Percentiles rank a stretch among this genome's conserved stretches.
Evolutionary conservation across 1,140 invertebrate species (phyloP).

Genomic region (Zaprionus nigranus): DNA sequence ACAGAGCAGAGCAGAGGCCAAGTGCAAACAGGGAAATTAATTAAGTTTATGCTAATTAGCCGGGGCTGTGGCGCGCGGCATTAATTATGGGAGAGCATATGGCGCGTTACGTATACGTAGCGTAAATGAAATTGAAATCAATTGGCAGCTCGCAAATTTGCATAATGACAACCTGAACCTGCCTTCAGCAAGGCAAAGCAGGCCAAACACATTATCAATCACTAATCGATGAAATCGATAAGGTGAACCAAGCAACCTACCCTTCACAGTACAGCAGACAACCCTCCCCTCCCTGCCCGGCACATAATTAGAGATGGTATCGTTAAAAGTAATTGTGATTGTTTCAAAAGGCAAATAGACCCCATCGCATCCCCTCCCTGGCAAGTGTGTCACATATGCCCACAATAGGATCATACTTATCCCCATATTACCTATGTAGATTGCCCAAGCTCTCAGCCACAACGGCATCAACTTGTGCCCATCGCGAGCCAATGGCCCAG

Average conservation of each 20-base stretch:
- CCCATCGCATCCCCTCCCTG: neutral
- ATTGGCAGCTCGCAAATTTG: conserved; percentile 61
- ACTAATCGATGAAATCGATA: conserved; percentile 77
- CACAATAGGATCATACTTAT: conserved; percentile 3
- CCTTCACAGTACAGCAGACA: neutral
- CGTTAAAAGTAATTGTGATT: conserved; percentile 13
- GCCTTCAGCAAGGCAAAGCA: conserved; percentile 48
- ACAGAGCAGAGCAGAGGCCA: conserved; percentile 1
- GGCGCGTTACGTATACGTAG: conserved; percentile 55
- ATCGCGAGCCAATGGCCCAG: neutral
- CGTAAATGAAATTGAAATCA: conserved; percentile 71
- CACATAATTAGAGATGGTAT: conserved; percentile 17
- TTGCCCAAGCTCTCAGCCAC: neutral
- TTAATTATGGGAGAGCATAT: conserved; percentile 65
- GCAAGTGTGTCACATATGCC: neutral
- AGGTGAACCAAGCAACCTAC: conserved; percentile 29
- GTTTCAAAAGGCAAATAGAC: neutral
- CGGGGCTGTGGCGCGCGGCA: conserved; percentile 40
- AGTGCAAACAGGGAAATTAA: conserved; percentile 66
- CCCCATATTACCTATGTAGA: neutral
- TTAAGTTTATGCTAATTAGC: conserved; percentile 77
- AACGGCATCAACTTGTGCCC: conserved; percentile 4
- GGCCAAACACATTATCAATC: conserved; percentile 71
- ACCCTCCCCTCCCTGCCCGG: neutral
- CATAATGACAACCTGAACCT: conserved; percentile 56